phyloP scores from a whole-genome alignment of 2,797 vertebrate species.

The Manis crassicaudata region DNA sequence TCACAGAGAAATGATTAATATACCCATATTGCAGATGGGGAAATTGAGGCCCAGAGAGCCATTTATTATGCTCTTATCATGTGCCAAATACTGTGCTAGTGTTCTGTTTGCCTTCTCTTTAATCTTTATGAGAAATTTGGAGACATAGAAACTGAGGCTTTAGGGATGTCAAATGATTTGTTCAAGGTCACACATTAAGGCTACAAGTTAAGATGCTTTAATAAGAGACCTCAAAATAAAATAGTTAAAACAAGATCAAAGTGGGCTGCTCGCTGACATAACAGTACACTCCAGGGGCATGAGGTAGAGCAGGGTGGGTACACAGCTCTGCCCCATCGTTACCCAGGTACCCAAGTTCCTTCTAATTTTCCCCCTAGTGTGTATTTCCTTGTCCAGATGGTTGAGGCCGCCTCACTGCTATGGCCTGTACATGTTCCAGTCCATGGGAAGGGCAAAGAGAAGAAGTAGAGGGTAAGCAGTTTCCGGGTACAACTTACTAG shows the following conservation, averaged over 20 bases:
- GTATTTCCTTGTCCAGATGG: neutral
- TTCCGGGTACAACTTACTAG: neutral
- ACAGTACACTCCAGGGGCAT: neutral
- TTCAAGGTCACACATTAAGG: neutral
- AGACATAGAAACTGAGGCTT: neutral
- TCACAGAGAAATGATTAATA: neutral
- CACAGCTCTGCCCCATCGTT: neutral
- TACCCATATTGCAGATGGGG: neutral
- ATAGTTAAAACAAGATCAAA: neutral
- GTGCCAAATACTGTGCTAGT: neutral
- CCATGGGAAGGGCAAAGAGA: neutral
- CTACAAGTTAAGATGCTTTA: neutral
- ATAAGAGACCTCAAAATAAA: neutral
- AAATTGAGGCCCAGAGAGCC: neutral
- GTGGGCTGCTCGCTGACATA: neutral
- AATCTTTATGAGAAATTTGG: neutral
- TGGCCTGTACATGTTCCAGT: too few relatives aligned
- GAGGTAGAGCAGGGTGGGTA: neutral
- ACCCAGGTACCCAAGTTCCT: neutral
- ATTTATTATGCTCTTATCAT: neutral
- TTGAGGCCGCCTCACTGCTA: neutral
- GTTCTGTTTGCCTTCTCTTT: constrained; percentile 10
- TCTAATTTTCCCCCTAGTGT: neutral
- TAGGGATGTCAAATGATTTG: neutral
- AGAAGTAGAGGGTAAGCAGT: neutral